Evolutionary conservation across 92 coral and sea anemone species (phyloP).

Genomic region (Umimayanthus kanabou): DNA sequence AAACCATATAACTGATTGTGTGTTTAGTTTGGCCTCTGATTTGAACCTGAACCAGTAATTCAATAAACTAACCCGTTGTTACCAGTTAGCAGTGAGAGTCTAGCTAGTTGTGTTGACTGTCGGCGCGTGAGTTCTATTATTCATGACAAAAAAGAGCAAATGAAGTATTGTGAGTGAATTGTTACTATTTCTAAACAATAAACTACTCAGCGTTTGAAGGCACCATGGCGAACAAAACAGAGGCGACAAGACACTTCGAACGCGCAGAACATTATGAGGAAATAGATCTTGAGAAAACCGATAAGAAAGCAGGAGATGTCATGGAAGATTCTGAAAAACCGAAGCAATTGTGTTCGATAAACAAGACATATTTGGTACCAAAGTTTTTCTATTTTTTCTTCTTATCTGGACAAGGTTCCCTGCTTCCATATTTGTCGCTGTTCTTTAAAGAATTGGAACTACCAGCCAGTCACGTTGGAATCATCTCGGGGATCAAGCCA

Average conservation of each 20-base stretch:
- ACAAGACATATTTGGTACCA: conserved; percentile 74
- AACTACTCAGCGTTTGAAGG: background rate
- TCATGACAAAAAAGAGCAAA: background rate
- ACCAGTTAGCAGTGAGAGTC: background rate
- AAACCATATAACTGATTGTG: background rate
- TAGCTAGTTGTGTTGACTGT: conserved; percentile 27
- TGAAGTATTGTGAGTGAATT: background rate
- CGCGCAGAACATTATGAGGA: background rate
- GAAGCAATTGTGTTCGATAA: conserved; percentile 48
- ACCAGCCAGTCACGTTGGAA: conserved; percentile 84
- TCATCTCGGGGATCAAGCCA: conserved; percentile 83
- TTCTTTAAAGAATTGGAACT: conserved; percentile 83
- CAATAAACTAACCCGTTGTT: conserved; percentile 10
- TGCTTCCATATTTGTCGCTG: conserved; percentile 79
- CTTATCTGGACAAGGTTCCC: conserved; percentile 86
- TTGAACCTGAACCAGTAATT: background rate
- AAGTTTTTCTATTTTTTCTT: conserved; percentile 83
- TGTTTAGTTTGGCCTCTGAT: background rate
- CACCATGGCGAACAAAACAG: background rate
- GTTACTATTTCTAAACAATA: conserved; percentile 6
- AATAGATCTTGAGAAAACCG: conserved; percentile 28
- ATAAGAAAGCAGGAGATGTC: background rate
- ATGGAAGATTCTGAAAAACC: conserved; percentile 12
- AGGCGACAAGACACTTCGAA: background rate
- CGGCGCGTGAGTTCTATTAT: conserved; percentile 35